Conservation (phyloP, 1,140 invertebrate species). For the Piezodorus guildinii region DNA sequence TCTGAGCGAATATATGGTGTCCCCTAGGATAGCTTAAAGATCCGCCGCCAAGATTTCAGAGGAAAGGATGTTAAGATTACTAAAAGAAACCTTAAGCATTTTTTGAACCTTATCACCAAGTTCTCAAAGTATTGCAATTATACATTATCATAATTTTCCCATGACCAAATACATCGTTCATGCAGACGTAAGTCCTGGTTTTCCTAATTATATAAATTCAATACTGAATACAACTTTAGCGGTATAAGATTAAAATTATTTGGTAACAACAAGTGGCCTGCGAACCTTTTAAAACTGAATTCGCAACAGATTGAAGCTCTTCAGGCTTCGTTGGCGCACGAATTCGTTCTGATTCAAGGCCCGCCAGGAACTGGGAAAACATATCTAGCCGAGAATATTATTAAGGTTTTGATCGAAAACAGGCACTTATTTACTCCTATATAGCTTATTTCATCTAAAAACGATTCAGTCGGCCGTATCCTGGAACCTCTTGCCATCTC, state of each 20-base stretch:
- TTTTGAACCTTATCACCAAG: conserved; percentile 54
- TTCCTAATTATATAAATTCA: conserved; percentile 33
- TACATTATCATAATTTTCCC: conserved; percentile 41
- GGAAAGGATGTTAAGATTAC: too few species aligned
- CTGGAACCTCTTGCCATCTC: conserved; percentile 51
- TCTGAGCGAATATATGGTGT: too few species aligned
- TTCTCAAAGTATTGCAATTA: conserved; percentile 47
- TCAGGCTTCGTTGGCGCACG: conserved; percentile 43
- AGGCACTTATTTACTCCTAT: conserved; percentile 40
- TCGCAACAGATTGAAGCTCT: conserved; percentile 43
- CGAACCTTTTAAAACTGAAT: neutral
- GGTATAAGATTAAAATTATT: neutral
- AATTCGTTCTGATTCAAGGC: conserved; percentile 65
- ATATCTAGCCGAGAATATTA: conserved; percentile 53
- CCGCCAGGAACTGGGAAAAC: conserved; percentile 74
- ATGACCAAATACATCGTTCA: conserved; percentile 50
- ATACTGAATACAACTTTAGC: neutral
- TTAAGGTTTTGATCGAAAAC: conserved; percentile 45
- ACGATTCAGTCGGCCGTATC: conserved; percentile 82
- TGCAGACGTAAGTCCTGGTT: conserved; percentile 29
- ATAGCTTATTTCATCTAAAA: conserved; percentile 71
- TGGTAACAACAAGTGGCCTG: neutral
- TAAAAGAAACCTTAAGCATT: conserved; percentile 53
- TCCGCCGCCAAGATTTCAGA: too few species aligned
- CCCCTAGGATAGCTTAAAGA: too few species aligned